Evolutionary conservation across 2,113 vertebrate genomes (phyloP).

Genomic region (Dryoscopus gambensis): DNA sequence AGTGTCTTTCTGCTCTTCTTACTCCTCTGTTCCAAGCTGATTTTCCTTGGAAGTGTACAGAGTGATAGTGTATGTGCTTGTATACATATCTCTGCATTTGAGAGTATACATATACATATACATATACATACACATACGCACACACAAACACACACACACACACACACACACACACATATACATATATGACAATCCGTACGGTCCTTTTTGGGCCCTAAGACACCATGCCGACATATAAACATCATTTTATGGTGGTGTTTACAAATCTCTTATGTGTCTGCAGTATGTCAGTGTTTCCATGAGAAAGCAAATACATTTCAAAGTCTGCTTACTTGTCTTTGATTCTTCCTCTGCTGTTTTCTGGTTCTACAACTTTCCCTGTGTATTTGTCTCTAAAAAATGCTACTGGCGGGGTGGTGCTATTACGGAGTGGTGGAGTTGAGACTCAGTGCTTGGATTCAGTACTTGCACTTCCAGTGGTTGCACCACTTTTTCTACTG

Average conservation of each 20-base stretch:
- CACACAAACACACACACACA: too few species aligned
- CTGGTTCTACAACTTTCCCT: background rate
- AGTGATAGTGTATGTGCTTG: background rate
- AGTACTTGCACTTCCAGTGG: background rate
- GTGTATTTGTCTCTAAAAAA: background rate
- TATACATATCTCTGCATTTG: background rate
- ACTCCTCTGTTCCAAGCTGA: background rate
- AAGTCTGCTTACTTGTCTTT: background rate
- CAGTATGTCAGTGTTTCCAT: background rate
- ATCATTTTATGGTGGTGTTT: background rate
- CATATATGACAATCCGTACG: background rate
- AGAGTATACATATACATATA: background rate
- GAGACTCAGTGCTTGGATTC: background rate
- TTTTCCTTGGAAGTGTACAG: background rate
- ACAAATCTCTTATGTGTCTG: background rate
- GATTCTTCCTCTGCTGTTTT: background rate
- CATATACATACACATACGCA: accelerated
- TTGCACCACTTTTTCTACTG: background rate
- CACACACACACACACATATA: background rate
- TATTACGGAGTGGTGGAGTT: background rate
- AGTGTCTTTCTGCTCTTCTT: background rate
- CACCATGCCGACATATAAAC: background rate
- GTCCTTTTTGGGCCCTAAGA: background rate
- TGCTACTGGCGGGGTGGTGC: accelerated
- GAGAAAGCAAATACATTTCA: background rate